Base-by-base conservation (phyloP, 2,113 vertebrate genomes). In the Nycticebus coucang region DNA sequence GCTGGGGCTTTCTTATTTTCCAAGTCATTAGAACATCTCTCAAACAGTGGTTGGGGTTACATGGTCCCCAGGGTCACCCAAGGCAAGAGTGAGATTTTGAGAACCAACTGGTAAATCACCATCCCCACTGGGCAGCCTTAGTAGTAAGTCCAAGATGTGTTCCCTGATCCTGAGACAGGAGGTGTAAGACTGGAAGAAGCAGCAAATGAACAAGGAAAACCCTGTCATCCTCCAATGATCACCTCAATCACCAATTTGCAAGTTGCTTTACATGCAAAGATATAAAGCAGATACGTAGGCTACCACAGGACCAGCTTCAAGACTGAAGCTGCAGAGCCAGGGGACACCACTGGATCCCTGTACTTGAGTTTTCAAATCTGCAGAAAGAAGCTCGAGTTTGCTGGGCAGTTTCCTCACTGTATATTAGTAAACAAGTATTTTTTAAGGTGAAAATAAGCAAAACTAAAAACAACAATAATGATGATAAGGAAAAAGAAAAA, bases 11-110 rank as follows among this genome's bases (percentile, higher is more conserved):
- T 86, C 88, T 72, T 64, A 55, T 55, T 75, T 66, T 53, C 35
- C 0, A 1, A 45, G 18, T 94, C 21, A 18, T 28, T 22, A 30
- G 50, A 78, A 64, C 3, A 68, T 81, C 33, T 86, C 68, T 64
- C 84, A 87, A 4, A 15, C 57, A 81, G 50, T 28, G 75, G 24
- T 50, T 77, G 28, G 41, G 75, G 80, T 80, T 55, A 68, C 79
- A 57, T 0, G 41, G 79, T 41, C 75, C 37, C 0, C 37, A 50
- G 19, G 33, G 37, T 72, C 77, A 13, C 45, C 26, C 12, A 89
- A 89, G 30, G 83, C 30, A 90, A 60, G 18, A 89, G n/a, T 53
- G 84, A 74, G 87, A 45, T 77, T 95, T 66, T 87, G 53, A 97
- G 62, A 92, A 79, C 72, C 80, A 82, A 41, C 7, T 11, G 10